These are phyloP conservation scores for Formica aserva DNA, from an alignment of 2,888 invertebrate species.

Conservation along the genomic window DNA sequence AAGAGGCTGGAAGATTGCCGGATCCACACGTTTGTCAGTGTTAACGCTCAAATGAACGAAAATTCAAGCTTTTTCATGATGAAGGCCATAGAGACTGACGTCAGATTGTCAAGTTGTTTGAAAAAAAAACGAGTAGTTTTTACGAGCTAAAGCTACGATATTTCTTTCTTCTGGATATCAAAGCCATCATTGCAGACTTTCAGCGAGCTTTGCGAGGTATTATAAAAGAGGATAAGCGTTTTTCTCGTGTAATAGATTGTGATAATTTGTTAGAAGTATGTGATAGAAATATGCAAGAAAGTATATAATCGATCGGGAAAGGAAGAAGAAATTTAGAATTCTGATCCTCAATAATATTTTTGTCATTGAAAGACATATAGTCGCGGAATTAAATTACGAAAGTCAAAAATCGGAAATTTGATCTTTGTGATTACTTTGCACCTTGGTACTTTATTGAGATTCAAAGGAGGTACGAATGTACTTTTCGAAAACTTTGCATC, in stretches of 20 bases:
- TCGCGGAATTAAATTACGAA: slow-evolving; percentile 53
- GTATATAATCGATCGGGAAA: background rate
- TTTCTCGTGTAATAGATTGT: background rate
- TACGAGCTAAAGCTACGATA: background rate
- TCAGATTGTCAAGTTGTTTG: background rate
- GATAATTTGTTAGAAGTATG: background rate
- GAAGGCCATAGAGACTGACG: background rate
- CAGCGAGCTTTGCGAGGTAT: background rate
- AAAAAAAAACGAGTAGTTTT: background rate
- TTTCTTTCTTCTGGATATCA: background rate
- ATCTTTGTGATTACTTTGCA: slow-evolving; percentile 42
- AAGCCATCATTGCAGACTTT: background rate
- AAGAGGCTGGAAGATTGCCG: slow-evolving; percentile 72
- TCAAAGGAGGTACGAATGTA: slow-evolving; percentile 35
- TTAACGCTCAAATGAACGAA: slow-evolving; percentile 29
- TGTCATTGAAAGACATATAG: slow-evolving; percentile 8
- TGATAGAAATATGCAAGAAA: background rate
- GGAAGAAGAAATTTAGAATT: background rate
- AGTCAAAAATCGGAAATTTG: slow-evolving; percentile 46
- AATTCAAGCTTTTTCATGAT: slow-evolving; percentile 1
- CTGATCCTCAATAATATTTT: background rate
- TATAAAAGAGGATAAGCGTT: background rate
- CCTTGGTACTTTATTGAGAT: slow-evolving; percentile 56
- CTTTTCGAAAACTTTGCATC: slow-evolving; percentile 60
- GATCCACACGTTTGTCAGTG: slow-evolving; percentile 39